Evolutionary conservation across 2,888 invertebrate species (phyloP).

Genomic region (Cheilosia vulpina): DNA sequence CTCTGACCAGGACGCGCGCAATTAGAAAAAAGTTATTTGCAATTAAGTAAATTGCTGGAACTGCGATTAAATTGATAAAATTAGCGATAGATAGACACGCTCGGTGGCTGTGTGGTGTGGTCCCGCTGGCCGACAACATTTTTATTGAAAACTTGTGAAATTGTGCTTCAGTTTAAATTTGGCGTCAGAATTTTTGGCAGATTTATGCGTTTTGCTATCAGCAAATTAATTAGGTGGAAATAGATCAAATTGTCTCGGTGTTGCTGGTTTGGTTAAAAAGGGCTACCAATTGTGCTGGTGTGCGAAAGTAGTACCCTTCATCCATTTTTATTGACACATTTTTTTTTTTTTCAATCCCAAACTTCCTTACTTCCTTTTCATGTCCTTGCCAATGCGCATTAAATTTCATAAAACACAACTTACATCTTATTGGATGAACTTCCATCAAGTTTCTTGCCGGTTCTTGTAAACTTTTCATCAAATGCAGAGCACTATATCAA

Average conservation of each 20-base stretch:
- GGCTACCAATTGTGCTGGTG: too few relatives aligned
- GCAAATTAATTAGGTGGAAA: too few relatives aligned
- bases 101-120: not conserved
- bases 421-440: not conserved
- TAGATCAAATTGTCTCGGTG: too few relatives aligned
- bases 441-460: not conserved
- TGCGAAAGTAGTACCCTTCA: too few relatives aligned
- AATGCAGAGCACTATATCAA: slow-evolving; percentile 12
- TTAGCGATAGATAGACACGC: slow-evolving; percentile 3
- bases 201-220: not conserved
- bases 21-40: slow-evolving; percentile 38
- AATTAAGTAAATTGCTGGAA: slow-evolving; percentile 53
- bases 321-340: too few relatives aligned
- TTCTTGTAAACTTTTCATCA: not conserved
- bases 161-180: not conserved
- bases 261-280: too few relatives aligned
- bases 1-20: not conserved
- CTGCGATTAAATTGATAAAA: slow-evolving; percentile 57
- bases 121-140: too few relatives aligned
- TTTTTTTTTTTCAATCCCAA: too few relatives aligned
- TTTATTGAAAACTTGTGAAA: too few relatives aligned
- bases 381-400: too few relatives aligned
- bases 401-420: too few relatives aligned
- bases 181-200: not conserved
- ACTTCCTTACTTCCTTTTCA: too few relatives aligned